A percentile compares a stretch with the other conserved stretches of the same genome.
phyloP scores from a whole-genome alignment of 2,797 vertebrate species.

The Sebastes umbrosus region DNA sequence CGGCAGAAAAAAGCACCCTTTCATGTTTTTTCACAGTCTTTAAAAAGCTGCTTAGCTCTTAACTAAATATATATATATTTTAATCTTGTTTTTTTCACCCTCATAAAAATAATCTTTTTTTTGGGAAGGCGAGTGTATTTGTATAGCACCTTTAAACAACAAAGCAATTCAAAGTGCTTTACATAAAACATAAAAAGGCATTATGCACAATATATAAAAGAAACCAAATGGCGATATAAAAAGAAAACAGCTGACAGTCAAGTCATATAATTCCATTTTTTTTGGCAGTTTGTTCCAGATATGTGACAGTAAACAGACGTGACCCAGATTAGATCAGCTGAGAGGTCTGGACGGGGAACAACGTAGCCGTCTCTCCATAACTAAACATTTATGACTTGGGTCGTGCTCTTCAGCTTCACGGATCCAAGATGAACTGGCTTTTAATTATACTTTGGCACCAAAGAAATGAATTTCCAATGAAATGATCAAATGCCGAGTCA shows the following conservation, averaged over 20 bases:
- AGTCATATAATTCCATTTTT: background rate
- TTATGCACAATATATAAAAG: fast-evolving
- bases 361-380: background rate
- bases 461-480: background rate
- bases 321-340: background rate
- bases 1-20: background rate
- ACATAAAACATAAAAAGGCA: background rate
- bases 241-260: background rate
- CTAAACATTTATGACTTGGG: background rate
- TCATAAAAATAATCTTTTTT: background rate
- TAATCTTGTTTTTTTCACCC: background rate
- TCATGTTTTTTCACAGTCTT: background rate
- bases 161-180: background rate
- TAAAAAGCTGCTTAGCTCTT: background rate
- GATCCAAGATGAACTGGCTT: background rate
- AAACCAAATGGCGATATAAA: background rate
- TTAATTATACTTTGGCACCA: background rate
- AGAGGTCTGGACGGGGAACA: background rate
- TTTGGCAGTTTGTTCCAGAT: background rate
- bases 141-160: background rate
- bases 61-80: background rate
- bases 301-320: background rate
- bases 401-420: background rate
- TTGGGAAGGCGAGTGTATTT: background rate
- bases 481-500: background rate